These are phyloP conservation scores for Hedychridium roseum DNA, from an alignment of 2,888 invertebrate genomes.

Conservation along the genomic window DNA sequence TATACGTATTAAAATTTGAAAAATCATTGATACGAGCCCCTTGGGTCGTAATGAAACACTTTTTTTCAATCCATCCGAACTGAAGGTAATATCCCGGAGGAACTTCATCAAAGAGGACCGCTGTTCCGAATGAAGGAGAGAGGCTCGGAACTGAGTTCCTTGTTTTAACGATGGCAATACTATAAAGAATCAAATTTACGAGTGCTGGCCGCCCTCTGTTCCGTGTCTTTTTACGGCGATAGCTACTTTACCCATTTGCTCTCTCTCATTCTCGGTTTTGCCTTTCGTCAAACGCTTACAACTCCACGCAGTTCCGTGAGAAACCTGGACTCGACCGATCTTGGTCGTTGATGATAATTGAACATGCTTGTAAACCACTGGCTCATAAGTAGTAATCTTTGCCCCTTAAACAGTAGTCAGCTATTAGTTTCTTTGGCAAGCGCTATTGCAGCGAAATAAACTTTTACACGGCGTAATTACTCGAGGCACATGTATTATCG, in stretches of 20 bases:
- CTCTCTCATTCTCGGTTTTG: not conserved
- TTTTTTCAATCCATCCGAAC: not conserved
- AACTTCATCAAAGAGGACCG: constrained; percentile 32
- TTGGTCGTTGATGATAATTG: constrained; percentile 5
- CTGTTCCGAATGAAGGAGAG: constrained; percentile 1
- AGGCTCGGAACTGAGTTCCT: constrained; percentile 11
- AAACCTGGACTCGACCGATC: constrained; percentile 3
- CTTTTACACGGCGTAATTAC: too few relatives aligned
- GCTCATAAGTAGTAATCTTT: too few relatives aligned
- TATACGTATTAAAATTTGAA: too few relatives aligned
- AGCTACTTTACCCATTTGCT: constrained; percentile 1
- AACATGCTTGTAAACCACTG: too few relatives aligned
- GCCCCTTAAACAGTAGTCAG: too few relatives aligned
- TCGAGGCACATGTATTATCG: too few relatives aligned
- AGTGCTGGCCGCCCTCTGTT: constrained; percentile 20
- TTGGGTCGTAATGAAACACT: not conserved
- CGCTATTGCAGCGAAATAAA: too few relatives aligned
- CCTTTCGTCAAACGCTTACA: constrained; percentile 1
- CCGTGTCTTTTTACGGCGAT: constrained; percentile 13
- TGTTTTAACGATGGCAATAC: constrained; percentile 42
- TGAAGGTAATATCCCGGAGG: constrained; percentile 7
- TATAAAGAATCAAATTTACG: constrained; percentile 51
- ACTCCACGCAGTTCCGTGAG: too few relatives aligned
- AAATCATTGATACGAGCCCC: too few relatives aligned
- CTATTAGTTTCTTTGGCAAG: too few relatives aligned